Conservation (phyloP, 2,888 invertebrate genomes). For the Buathra laborator region DNA sequence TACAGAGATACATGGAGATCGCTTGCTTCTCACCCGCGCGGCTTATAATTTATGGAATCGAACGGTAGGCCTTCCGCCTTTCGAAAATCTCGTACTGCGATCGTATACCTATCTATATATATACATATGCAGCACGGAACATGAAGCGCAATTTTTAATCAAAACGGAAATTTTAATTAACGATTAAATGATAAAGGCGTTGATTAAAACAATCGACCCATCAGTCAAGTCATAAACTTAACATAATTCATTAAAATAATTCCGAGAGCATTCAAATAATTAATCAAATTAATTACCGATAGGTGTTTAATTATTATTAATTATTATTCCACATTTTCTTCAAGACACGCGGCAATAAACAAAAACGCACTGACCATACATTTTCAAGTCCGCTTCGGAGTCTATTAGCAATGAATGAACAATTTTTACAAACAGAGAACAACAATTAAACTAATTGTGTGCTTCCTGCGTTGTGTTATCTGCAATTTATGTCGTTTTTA, state of each 20-base stretch:
- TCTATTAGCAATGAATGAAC: too few species aligned
- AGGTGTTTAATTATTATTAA: too few species aligned
- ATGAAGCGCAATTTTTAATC: background rate
- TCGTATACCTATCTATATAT: constrained; percentile 6
- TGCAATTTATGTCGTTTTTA: too few species aligned
- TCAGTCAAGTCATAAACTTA: background rate
- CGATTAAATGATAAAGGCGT: background rate
- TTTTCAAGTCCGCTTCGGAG: too few species aligned
- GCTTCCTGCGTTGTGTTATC: too few species aligned
- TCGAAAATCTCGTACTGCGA: constrained; percentile 39
- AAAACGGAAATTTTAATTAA: background rate
- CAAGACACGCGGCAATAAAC: too few species aligned
- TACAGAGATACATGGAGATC: constrained; percentile 15
- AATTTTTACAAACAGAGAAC: too few species aligned
- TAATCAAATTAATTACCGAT: background rate
- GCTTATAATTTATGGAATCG: constrained; percentile 41
- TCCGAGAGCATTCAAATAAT: background rate
- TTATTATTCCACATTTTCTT: too few species aligned
- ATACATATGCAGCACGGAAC: background rate
- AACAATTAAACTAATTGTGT: too few species aligned
- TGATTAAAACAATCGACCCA: background rate
- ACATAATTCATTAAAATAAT: too few species aligned
- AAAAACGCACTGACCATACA: too few species aligned
- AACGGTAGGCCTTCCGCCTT: constrained; percentile 49
- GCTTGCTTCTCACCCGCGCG: constrained; percentile 26